A percentile compares a stretch with the other conserved stretches of the same genome.
These are phyloP conservation scores for Lutjanus erythropterus DNA, from an alignment of 2,113 vertebrate genomes.

Conservation along the genomic window DNA sequence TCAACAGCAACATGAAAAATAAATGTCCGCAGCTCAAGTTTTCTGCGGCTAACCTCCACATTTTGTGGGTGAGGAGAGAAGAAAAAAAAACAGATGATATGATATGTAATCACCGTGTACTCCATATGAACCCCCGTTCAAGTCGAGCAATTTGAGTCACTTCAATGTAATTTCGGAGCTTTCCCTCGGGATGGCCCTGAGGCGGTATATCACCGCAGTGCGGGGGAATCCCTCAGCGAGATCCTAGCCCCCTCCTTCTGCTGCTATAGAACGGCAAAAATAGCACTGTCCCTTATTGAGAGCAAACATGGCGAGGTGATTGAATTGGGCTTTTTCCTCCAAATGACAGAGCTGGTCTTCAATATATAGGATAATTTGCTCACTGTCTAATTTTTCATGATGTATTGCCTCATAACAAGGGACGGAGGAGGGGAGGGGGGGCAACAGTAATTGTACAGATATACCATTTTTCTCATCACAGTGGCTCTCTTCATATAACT, in stretches of 20 bases:
- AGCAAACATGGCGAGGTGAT: conserved; percentile 28
- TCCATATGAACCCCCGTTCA: conserved; percentile 56
- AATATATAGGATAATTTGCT: conserved; percentile 53
- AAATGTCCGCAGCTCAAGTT: conserved; percentile 20
- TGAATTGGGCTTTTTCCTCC: conserved; percentile 48
- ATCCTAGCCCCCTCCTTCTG: conserved; percentile 29
- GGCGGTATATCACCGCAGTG: conserved; percentile 67
- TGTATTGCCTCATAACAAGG: conserved; percentile 65
- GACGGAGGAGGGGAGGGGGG: neutral
- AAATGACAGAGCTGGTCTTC: conserved; percentile 31
- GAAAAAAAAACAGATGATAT: neutral
- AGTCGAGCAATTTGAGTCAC: conserved; percentile 65
- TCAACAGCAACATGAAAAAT: conserved; percentile 33
- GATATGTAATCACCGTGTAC: conserved; percentile 54
- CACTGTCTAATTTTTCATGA: conserved; percentile 58
- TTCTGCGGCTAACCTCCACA: conserved; percentile 15
- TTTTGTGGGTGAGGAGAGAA: neutral
- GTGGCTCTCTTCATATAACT: neutral
- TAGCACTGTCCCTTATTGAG: conserved; percentile 57
- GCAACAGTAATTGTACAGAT: conserved; percentile 34
- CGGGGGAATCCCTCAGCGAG: conserved; percentile 69
- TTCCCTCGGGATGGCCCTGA: conserved; percentile 55
- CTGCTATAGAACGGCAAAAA: conserved; percentile 70
- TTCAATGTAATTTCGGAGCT: conserved; percentile 60
- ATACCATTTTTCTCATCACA: neutral